Conservation (phyloP, 2,113 vertebrate species). For the Cynoglossus semilaevis region DNA sequence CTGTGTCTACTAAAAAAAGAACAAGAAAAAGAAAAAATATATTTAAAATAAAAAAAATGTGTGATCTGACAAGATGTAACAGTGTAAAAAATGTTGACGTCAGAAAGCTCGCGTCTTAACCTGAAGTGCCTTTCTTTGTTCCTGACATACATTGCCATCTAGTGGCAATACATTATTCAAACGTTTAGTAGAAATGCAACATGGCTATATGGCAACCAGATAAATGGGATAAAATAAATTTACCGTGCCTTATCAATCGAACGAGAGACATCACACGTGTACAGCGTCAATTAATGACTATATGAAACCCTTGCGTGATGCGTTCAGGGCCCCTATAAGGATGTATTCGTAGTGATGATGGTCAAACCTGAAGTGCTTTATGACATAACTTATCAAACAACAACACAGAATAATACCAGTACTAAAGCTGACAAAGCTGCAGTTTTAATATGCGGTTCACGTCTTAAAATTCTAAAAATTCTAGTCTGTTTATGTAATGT, state of each 20-base stretch:
- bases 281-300: not conserved
- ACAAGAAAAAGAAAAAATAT: too few species aligned
- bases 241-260: too few species aligned
- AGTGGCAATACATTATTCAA: not conserved
- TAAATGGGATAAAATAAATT: too few species aligned
- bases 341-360: too few species aligned
- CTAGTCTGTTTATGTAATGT: not conserved
- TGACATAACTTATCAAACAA: not conserved
- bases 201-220: too few species aligned
- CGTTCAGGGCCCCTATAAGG: not conserved
- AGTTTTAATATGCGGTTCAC: not conserved
- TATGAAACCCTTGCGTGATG: conserved; percentile 7
- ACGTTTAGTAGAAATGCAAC: not conserved
- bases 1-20: too few species aligned
- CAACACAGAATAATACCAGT: not conserved
- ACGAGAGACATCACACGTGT: not conserved
- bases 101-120: not conserved
- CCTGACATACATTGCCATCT: conserved; percentile 43
- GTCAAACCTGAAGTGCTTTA: too few species aligned
- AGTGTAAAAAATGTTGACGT: not conserved
- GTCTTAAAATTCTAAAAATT: not conserved
- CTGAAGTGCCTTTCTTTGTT: not conserved
- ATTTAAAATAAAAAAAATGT: not conserved
- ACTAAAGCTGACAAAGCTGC: not conserved
- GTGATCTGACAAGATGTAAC: not conserved